Evolutionary conservation across 1,140 invertebrate genomes (phyloP).

Genomic region (Hirudo medicinalis): DNA sequence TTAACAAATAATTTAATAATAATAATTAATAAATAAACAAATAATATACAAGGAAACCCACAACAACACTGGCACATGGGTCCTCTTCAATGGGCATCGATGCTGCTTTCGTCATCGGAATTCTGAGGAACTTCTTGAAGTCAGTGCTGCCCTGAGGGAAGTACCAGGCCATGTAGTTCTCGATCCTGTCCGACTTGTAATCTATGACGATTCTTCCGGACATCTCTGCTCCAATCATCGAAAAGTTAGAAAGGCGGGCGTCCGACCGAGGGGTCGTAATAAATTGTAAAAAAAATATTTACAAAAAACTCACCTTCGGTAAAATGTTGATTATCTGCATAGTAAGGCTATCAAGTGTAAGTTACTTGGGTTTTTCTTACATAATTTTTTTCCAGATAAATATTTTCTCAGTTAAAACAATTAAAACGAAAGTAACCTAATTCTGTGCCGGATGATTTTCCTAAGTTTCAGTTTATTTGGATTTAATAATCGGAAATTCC

Average conservation of each 20-base stretch:
- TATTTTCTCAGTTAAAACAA: too few species aligned
- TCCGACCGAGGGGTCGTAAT: too few species aligned
- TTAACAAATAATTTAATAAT: too few species aligned
- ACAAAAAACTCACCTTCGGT: background rate
- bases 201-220: conserved; percentile 18
- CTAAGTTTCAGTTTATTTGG: too few species aligned
- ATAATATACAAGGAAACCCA: background rate
- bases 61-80: background rate
- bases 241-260: too few species aligned
- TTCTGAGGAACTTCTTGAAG: background rate
- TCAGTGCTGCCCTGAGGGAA: background rate
- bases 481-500: too few species aligned
- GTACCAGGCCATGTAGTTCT: conserved; percentile 19
- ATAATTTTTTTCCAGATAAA: background rate
- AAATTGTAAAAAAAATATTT: background rate
- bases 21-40: background rate
- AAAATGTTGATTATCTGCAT: background rate
- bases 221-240: conserved; percentile 9
- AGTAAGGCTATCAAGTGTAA: background rate
- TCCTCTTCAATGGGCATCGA: background rate
- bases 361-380: background rate
- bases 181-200: conserved; percentile 15
- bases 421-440: too few species aligned
- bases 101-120: background rate
- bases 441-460: too few species aligned